Evolutionary conservation across 2,113 vertebrate species (phyloP).

Genomic region (Ascaphus truei): DNA sequence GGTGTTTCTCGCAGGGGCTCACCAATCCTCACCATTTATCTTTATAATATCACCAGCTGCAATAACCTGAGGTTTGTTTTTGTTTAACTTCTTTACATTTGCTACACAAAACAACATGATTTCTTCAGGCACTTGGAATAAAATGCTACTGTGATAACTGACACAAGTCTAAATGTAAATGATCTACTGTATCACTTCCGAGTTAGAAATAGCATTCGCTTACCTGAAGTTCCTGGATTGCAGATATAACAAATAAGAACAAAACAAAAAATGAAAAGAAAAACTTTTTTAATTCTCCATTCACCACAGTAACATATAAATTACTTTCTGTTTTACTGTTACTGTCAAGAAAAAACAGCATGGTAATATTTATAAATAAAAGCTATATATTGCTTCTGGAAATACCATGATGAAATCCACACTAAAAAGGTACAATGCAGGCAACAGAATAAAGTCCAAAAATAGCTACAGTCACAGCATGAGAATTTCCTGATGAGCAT

Average conservation of each 20-base stretch:
- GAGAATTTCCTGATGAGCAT: too few species aligned
- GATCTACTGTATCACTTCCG: conserved; percentile 51
- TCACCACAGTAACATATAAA: conserved; percentile 11
- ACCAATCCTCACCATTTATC: too few species aligned
- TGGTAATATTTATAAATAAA: neutral
- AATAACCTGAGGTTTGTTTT: too few species aligned
- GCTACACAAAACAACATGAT: too few species aligned
- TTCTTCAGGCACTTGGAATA: neutral
- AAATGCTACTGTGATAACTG: neutral
- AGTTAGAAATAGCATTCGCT: conserved; percentile 60
- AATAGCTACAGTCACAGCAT: too few species aligned
- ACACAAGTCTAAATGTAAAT: conserved; percentile 41
- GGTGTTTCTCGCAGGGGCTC: too few species aligned
- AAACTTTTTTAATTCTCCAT: conserved; percentile 65
- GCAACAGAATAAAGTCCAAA: too few species aligned
- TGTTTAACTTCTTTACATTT: too few species aligned
- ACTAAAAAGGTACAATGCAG: too few species aligned
- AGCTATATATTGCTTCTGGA: conserved; percentile 35
- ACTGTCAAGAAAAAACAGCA: conserved; percentile 42
- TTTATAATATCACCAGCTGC: too few species aligned
- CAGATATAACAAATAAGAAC: conserved; percentile 69
- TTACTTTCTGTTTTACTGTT: conserved; percentile 41
- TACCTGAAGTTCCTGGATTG: conserved; percentile 95
- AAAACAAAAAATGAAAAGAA: conserved; percentile 72
- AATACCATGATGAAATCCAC: conserved; percentile 36